Evolutionary conservation across 2,888 invertebrate genomes (phyloP), one percentile per base, ranked within the genome.

Genomic region (Meghimatium bilineatum): DNA sequence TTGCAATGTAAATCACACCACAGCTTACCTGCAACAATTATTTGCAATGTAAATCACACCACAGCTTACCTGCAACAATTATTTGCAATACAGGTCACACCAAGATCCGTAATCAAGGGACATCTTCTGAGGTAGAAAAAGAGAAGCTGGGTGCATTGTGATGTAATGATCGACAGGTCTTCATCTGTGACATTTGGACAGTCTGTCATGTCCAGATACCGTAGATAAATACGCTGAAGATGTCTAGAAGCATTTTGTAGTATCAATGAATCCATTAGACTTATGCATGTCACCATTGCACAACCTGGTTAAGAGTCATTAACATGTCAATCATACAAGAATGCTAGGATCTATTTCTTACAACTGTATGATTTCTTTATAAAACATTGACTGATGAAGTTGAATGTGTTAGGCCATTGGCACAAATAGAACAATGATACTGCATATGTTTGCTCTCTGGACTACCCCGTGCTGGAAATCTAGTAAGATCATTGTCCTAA

Each of bases 181-280:
- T 96, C 95, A 93, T 98, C 98, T 86, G 97, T 96, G 69, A 98
- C 95, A 32, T 96, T 95, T 84, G 96, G 95, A 92, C 98, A 98
- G 94, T 98, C 98, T 10, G 97, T 97, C 90, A 98, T 95, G 94
- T 98, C 98, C 88, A 98, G 95, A 93, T 97, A 97, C 93, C 97
- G 97, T 72, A 98, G 95, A 72, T 96, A 95, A 26, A 97, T 95
- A 84, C 93, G 92, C 63, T 92, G 91, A 66, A 92, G 90, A 86
- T 92, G 92, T 17, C 89, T 89, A 10, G 93, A 89, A 32, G 91
- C 86, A n/a, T 91, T 90, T 83, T 91, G 91, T 29, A 91, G 86
- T n/a, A 92, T 87, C n/a, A 92, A 88, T 38, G 90, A 91, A 66
- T 93, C 92, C 38, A 92, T 92, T 67, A 93, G 89, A 80, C 93